Evolutionary conservation across 2,888 invertebrate species (phyloP), one percentile per base, ranked within the genome.

Genomic region (Hyalella azteca): DNA sequence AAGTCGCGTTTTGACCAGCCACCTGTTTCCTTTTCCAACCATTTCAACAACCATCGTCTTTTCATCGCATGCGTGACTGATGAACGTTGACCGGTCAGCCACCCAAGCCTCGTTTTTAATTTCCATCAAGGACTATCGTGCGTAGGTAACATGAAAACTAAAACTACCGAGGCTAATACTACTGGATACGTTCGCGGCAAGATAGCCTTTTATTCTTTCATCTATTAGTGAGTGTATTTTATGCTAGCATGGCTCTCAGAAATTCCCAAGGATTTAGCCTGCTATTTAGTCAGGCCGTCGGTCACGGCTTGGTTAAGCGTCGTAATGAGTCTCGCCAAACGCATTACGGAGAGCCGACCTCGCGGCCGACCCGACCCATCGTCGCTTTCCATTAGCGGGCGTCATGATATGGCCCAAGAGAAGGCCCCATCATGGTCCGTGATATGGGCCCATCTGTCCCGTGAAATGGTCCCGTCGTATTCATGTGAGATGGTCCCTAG

Each of bases 351-450:
- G 15, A 29, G 9, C 29, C 29, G 66, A 66, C 19, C n/a, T 32
- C 66, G 13, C 36, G 66, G 36, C 39, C 66, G 36, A 9, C 29
- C 29, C 19, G 7, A 11, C 19, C 22, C 29, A 32, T 36, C 66
- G 66, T 36, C 66, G 32, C 39, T 32, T 66, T 66, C 66, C 66
- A 66, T 66, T 66, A 66, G 66, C 66, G 66, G 66, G 36, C 66
- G 19, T 29, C 36, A 66, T 66, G 66, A 66, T 66, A 36, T 13
- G 7, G 66, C 66, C 29, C 32, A 19, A 9, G 45, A 11, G 45
- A 15, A 9, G 11, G 45, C 45, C 11, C 11, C 45, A 45, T 15
- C 45, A 9, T 15, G 45, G 45, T 15, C 15, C 45, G 15, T 9
- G 11, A n/a, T n/a, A n/a, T n/a, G n/a, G n/a, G n/a, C n/a, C n/a